Conservation (phyloP, 1,140 invertebrate species). For the Oryctes rhinoceros region DNA sequence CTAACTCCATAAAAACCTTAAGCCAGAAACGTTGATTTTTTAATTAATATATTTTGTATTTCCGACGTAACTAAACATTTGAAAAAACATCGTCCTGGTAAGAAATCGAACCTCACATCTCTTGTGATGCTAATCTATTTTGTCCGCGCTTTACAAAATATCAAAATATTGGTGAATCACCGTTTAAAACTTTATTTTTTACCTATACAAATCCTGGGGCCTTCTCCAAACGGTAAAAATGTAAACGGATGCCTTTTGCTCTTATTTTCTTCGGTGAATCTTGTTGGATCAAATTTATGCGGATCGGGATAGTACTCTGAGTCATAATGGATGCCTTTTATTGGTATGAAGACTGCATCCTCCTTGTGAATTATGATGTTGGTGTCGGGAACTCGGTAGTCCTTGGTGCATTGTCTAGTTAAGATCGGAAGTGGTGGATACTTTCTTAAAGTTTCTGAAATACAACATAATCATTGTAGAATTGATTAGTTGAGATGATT, state of each 20-base stretch:
- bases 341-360: background rate
- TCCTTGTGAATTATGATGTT: background rate
- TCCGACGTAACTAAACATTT: too few species aligned
- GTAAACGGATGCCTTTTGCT: background rate
- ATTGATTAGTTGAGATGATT: background rate
- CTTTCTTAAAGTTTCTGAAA: conserved; percentile 23
- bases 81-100: too few species aligned
- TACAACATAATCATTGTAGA: background rate
- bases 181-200: background rate
- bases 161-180: too few species aligned
- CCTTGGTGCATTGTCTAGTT: background rate
- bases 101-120: too few species aligned
- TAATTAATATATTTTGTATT: too few species aligned
- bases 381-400: background rate
- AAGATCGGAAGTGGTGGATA: conserved; percentile 3
- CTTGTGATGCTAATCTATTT: too few species aligned
- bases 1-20: too few species aligned
- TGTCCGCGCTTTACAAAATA: too few species aligned
- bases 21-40: too few species aligned
- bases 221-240: conserved; percentile 13
- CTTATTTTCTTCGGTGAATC: conserved; percentile 24
- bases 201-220: conserved; percentile 18
- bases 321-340: conserved; percentile 22
- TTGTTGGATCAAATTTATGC: conserved; percentile 6
- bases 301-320: conserved; percentile 16